Evolutionary conservation across 2,113 vertebrate species (phyloP), one percentile per base, ranked within the genome.

Genomic region (Vidua chalybeata): DNA sequence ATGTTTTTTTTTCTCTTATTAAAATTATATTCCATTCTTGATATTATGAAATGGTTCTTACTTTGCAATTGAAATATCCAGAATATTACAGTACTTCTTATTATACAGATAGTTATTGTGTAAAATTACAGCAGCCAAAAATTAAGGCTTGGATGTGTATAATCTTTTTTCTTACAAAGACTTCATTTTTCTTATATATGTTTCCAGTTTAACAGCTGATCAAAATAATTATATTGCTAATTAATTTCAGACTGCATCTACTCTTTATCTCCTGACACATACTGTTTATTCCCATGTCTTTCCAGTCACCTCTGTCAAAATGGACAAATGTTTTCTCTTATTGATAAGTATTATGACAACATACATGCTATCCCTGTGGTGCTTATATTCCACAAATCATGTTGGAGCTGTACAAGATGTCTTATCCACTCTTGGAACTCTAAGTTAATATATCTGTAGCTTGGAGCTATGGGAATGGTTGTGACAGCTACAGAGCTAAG

Each of bases 311-410:
- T n/a, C 51, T 82, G 61, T 94, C 66, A 81, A 81, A 96, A 93
- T 59, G 51, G 6, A 43, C 24, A 91, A 84, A 87, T 7, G 7
- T 41, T 85, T 28, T 11, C 18, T 64, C 39, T 59, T 30, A 67
- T 13, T 41, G 39, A 23, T 23, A 93, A 95, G 30, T 28, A 54
- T 41, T 78, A 71, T 52, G 61, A 11, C 22, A 82, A 26, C 15
- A n/a, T 13, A 37, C 0, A 0, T 33, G 7, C 11, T 77, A 80
- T 19, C 31, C 19, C 27, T 58, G 11, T 2, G 2, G 46, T 51
- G 6, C 9, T 30, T 30, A 26, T 41, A 7, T 37, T 80, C 30
- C 59, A 77, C 41, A 83, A 33, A 71, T 35, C 68, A 7, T 22
- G 8, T 1, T 69, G 3, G 33, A 82, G 20, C 12, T 76, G 46